These are phyloP conservation scores for Chirona hameri DNA, from an alignment of 2,888 invertebrate species.

Conservation along the genomic window DNA sequence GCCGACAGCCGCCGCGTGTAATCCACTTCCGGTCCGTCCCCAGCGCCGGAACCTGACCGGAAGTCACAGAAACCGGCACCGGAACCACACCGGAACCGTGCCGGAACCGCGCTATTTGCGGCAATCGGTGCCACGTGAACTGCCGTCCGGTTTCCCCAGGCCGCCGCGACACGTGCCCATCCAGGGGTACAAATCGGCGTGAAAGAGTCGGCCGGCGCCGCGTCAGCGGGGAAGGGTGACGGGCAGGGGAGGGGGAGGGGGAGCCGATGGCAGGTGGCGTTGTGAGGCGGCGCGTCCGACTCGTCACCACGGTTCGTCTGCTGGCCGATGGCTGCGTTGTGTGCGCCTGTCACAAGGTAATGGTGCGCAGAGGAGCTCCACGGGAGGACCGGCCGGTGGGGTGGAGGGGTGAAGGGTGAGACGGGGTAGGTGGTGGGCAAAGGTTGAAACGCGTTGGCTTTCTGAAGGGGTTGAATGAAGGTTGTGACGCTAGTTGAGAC, in stretches of 20 bases:
- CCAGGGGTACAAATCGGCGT: not conserved
- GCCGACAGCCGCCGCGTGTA: not conserved
- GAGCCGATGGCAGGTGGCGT: not conserved
- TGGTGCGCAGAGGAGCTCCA: too few relatives aligned
- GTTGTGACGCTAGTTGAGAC: too few relatives aligned
- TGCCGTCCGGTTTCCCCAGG: not conserved
- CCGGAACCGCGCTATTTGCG: not conserved
- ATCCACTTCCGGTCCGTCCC: not conserved
- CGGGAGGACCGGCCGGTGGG: too few relatives aligned
- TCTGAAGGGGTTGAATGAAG: too few relatives aligned
- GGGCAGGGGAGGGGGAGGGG: not conserved
- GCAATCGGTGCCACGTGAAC: not conserved
- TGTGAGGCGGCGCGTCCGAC: not conserved
- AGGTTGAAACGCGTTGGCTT: too few relatives aligned
- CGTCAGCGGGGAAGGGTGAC: not conserved
- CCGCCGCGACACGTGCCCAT: not conserved
- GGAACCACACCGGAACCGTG: not conserved
- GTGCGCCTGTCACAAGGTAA: too few relatives aligned
- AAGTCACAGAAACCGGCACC: not conserved
- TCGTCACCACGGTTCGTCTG: not conserved
- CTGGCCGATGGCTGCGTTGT: too few relatives aligned
- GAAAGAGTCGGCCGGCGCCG: not conserved
- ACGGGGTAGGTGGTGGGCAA: too few relatives aligned
- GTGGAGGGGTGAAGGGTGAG: too few relatives aligned
- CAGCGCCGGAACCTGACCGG: not conserved